Base-by-base conservation (phyloP, 2,888 invertebrate genomes). In the Tetragonisca angustula region DNA sequence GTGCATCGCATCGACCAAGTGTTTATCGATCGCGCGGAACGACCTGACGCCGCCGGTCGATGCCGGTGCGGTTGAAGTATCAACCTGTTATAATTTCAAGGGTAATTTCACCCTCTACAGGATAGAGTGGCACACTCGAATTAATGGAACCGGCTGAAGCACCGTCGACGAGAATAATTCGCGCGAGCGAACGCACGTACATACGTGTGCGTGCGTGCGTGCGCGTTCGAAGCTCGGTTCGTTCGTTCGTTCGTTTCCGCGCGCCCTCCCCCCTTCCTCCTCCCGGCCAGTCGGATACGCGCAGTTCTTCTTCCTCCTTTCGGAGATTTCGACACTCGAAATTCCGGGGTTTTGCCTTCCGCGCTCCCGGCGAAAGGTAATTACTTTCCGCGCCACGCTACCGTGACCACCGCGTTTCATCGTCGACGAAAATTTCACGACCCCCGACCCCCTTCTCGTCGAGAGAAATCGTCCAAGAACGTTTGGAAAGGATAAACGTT, bases 81-180 rank as follows among this genome's bases (percentile, higher is more conserved):
- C 89, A 91, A 91, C 89, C 90, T 89, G 90, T 87, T 90, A 90
- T 90, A 91, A 89, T 91, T 91, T 91, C 91, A 91, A 91, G 91
- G 90, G 90, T 90, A 91, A 91, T 91, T 91, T 91, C 89, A 90
- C 90, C 90, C 90, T 86, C 84, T 77, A 81, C 86, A 79, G 79
- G 79, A 75, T 81, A 79, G 80, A 81, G 87, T 81, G 83, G 84
- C 81, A 80, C 85, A 83, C 86, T 86, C 85, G 88, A 89, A 90
- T 90, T 89, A 91, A 91, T 90, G 89, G 87, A 90, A 90, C 86
- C 86, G 90, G 86, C 85, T 86, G 84, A 87, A 87, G 87, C 83
- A 82, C 85, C 74, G 85, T 88, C 85, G 87, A 85, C 87, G 81
- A 75, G 90, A 88, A 88, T 89, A 90, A 90, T 89, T 89, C 87